Evolutionary conservation across 2,888 invertebrate species (phyloP).

Genomic region (Hemicrepidius hirtus): DNA sequence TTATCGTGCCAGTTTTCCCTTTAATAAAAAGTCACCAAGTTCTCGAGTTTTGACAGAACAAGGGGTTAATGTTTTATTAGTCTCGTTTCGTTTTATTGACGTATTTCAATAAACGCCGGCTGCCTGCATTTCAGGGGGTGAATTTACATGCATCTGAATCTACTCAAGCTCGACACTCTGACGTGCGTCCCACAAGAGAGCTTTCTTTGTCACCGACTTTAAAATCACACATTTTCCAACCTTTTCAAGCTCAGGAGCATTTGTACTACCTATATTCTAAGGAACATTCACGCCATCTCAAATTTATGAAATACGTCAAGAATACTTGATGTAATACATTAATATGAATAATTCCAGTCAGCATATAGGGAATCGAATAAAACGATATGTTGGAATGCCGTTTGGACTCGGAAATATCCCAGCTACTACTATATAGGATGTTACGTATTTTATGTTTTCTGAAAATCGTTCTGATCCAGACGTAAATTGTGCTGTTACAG

Average conservation of each 20-base stretch:
- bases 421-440: too few species aligned
- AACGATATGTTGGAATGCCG: too few species aligned
- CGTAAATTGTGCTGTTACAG: too few species aligned
- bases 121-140: slow-evolving; percentile 22
- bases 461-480: too few species aligned
- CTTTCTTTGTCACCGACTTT: neutral
- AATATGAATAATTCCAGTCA: too few species aligned
- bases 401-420: too few species aligned
- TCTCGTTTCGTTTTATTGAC: slow-evolving; percentile 29
- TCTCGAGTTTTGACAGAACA: slow-evolving; percentile 24
- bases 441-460: too few species aligned
- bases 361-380: too few species aligned
- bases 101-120: slow-evolving; percentile 30
- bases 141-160: slow-evolving; percentile 32
- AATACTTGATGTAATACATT: too few species aligned
- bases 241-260: neutral
- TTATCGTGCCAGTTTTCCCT: slow-evolving; percentile 27
- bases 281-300: too few species aligned
- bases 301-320: too few species aligned
- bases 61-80: slow-evolving; percentile 30
- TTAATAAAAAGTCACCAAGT: slow-evolving; percentile 29
- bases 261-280: too few species aligned
- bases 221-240: neutral
- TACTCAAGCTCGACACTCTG: neutral
- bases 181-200: slow-evolving; percentile 10